Evolutionary conservation across 2,888 invertebrate species (phyloP).

Genomic region (Melanargia galathea): DNA sequence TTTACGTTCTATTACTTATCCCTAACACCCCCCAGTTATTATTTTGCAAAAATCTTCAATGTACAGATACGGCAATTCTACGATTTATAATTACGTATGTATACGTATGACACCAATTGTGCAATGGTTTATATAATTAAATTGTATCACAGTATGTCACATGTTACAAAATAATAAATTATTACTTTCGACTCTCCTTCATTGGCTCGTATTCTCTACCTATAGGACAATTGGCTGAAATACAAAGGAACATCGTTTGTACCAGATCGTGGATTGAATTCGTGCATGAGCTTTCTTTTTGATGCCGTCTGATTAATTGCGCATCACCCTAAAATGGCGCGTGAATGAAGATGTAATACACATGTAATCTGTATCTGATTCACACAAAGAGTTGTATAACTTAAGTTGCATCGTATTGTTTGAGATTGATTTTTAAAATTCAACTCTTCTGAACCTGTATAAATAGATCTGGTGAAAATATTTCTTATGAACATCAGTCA

Average conservation of each 20-base stretch:
- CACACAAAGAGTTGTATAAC: background rate
- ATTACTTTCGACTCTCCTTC: slow-evolving; percentile 23
- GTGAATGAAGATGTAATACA: slow-evolving; percentile 46
- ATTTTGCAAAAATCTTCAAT: no score
- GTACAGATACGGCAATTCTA: no score
- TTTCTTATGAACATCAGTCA: no score
- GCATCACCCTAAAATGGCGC: slow-evolving; percentile 47
- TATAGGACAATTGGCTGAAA: slow-evolving; percentile 28
- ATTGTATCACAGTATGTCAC: no score
- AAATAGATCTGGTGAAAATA: background rate
- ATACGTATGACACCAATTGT: slow-evolving; percentile 13
- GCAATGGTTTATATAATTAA: slow-evolving; percentile 13
- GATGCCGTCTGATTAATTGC: slow-evolving; percentile 57
- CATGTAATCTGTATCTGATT: slow-evolving; percentile 16
- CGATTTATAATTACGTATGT: no score
- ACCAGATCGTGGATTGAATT: slow-evolving; percentile 44
- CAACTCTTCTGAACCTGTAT: no score
- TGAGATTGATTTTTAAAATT: background rate
- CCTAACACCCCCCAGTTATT: no score
- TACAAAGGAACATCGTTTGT: slow-evolving; percentile 46
- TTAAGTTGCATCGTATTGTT: background rate
- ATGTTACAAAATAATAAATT: slow-evolving; percentile 32
- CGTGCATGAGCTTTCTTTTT: slow-evolving; percentile 62
- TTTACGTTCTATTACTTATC: no score
- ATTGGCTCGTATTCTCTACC: slow-evolving; percentile 21